Evolutionary conservation across 2,797 vertebrate species (phyloP).

Genomic region (Melanotaenia nigrans): DNA sequence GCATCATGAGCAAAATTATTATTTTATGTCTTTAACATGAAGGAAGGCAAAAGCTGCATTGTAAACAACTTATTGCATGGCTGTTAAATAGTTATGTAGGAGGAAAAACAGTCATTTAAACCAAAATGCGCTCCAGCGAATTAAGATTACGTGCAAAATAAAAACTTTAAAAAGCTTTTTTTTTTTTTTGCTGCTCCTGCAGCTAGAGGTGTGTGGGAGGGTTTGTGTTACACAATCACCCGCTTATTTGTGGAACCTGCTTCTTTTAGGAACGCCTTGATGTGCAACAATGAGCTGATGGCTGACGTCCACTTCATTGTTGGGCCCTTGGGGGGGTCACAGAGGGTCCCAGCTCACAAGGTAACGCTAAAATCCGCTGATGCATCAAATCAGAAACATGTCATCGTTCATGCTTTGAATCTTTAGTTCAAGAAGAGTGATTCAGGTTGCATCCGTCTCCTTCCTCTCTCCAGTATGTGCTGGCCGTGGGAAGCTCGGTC

Average conservation of each 20-base stretch:
- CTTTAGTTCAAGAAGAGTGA: constrained; percentile 2
- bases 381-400: background rate
- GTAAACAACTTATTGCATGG: no score
- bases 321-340: constrained; percentile 87
- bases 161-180: background rate
- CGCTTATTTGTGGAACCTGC: constrained; percentile 32
- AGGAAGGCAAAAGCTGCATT: no score
- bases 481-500: constrained; percentile 98
- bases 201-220: constrained; percentile 48
- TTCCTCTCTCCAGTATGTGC: constrained; percentile 88
- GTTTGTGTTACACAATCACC: constrained; percentile 46
- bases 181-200: background rate
- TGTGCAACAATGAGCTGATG: constrained; percentile 99
- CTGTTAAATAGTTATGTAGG: no score
- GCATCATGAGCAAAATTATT: no score
- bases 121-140: no score
- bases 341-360: constrained; percentile 96
- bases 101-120: no score
- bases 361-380: constrained; percentile 66
- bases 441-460: constrained; percentile 32
- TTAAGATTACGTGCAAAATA: background rate
- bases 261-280: constrained; percentile 91
- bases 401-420: background rate
- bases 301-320: constrained; percentile 98
- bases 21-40: no score